Evolutionary conservation across 2,113 vertebrate species (phyloP), one percentile per base, ranked within the genome.

Genomic region (Rhinoptilus africanus): DNA sequence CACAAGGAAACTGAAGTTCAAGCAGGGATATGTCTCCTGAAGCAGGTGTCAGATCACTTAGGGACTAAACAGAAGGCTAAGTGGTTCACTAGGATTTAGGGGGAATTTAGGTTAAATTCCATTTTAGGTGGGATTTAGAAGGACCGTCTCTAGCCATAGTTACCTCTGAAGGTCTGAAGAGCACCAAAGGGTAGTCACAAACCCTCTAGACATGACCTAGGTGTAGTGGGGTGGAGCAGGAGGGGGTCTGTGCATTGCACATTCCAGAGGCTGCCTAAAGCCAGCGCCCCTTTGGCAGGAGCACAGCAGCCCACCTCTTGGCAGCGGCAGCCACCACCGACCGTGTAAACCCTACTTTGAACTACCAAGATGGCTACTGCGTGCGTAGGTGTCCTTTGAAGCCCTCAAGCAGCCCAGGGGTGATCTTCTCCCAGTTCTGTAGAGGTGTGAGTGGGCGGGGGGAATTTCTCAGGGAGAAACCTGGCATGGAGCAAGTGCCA

Each of bases 291-390:
- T 71, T 89, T 78, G 45, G 34, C 34, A 93, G 87, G 23, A 64
- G 45, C 20, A 27, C 23, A 60, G 53, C 39, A 83, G 67, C 37
- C 69, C n/a, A 51, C 2, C 3, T 37, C 17, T 43, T 37, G 45
- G 45, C 79, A 85, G 62, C 8, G 3, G 71, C 53, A 51, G 56
- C 69, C 47, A 45, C 17, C 62, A 26, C 26, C 9, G 3, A 24
- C 37, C 28, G 15, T 0, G 0, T 8, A 68, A 74, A 11, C 56
- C 4, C 26, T 72, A 37, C 57, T 72, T 47, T 51, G 48, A 68
- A 56, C 18, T 79, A 41, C 41, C 0, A 0, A 72, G 72, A 47
- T 57, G 60, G 37, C 18, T 81, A 11, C 51, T 67, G 23, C 4
- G 2, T 34, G 53, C 9, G 4, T 23, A 39, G 8, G 5, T 76